Conservation (phyloP, 2,797 vertebrate genomes). For the Manis javanica region DNA sequence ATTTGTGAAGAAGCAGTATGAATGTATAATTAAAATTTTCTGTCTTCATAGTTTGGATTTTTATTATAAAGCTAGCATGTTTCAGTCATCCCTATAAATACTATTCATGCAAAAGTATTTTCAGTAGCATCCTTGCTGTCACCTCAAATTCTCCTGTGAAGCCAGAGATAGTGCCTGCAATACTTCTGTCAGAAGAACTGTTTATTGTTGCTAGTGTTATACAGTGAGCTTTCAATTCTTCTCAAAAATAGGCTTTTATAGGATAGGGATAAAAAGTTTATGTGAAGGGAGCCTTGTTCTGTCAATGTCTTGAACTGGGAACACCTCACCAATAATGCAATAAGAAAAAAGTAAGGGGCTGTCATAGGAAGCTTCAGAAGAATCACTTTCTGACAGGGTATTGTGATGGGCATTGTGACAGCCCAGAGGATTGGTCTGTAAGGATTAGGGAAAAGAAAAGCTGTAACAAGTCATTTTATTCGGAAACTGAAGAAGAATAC, state of each 20-base stretch:
- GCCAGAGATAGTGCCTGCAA: neutral
- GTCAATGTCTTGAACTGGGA: conserved; percentile 22
- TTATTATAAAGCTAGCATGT: neutral
- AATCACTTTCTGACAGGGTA: neutral
- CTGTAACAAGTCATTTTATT: conserved; percentile 15
- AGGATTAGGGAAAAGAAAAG: conserved; percentile 6
- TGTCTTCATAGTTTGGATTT: neutral
- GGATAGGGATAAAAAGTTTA: neutral
- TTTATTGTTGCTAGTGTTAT: conserved; percentile 53
- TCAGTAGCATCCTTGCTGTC: neutral
- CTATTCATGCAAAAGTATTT: neutral
- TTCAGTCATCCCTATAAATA: neutral
- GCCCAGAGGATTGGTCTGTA: neutral
- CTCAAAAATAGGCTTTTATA: conserved; percentile 22
- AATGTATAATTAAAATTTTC: neutral
- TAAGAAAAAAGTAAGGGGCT: neutral
- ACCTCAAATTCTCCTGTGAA: conserved; percentile 37
- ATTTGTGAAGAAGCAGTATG: neutral
- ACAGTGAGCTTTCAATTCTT: conserved; percentile 42
- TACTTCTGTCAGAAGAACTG: conserved; percentile 34
- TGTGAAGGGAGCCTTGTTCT: conserved; percentile 47
- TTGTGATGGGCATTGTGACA: neutral
- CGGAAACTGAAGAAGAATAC: conserved; percentile 48
- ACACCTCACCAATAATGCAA: conserved; percentile 41
- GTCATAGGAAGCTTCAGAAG: conserved; percentile 14